These are phyloP conservation scores for Centroberyx gerrardi DNA, from an alignment of 2,797 vertebrate genomes.

Conservation along the genomic window DNA sequence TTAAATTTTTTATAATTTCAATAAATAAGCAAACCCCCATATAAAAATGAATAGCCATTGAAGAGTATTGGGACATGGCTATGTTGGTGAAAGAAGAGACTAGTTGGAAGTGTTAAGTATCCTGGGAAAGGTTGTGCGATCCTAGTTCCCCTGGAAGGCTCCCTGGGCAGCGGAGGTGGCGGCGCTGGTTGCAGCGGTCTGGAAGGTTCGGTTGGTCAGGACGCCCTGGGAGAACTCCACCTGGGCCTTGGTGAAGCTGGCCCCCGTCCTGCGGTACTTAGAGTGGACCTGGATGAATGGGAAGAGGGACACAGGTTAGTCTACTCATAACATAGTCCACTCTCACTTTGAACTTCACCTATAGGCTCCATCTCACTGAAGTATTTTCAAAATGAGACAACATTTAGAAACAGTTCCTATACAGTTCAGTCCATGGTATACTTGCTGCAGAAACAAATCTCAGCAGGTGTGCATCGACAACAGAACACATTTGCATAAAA, in stretches of 20 bases:
- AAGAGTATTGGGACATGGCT: slow-evolving; percentile 15
- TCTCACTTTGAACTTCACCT: background rate
- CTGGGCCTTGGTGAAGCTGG: slow-evolving; percentile 97
- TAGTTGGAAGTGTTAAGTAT: slow-evolving; percentile 19
- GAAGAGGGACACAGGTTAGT: background rate
- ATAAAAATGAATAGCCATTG: background rate
- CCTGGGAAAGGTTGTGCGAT: background rate
- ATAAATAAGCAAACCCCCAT: slow-evolving; percentile 33
- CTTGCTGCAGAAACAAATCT: too few relatives aligned
- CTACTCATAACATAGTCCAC: background rate
- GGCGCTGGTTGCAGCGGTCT: slow-evolving; percentile 82
- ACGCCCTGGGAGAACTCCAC: slow-evolving; percentile 96
- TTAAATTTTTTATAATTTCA: slow-evolving; percentile 8
- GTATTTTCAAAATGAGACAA: background rate
- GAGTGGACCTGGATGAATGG: slow-evolving; percentile 90
- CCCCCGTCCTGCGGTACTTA: slow-evolving; percentile 93
- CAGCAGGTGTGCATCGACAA: too few relatives aligned
- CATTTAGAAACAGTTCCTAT: background rate
- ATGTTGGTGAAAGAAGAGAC: slow-evolving; percentile 34
- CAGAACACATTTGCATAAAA: too few relatives aligned
- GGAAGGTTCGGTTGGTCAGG: slow-evolving; percentile 90
- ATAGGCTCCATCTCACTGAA: background rate
- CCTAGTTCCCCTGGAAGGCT: slow-evolving; percentile 87
- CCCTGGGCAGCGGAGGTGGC: slow-evolving; percentile 89
- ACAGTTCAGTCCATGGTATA: background rate